Conservation (phyloP, 2,797 vertebrate species). For the Aldrovandia affinis region DNA sequence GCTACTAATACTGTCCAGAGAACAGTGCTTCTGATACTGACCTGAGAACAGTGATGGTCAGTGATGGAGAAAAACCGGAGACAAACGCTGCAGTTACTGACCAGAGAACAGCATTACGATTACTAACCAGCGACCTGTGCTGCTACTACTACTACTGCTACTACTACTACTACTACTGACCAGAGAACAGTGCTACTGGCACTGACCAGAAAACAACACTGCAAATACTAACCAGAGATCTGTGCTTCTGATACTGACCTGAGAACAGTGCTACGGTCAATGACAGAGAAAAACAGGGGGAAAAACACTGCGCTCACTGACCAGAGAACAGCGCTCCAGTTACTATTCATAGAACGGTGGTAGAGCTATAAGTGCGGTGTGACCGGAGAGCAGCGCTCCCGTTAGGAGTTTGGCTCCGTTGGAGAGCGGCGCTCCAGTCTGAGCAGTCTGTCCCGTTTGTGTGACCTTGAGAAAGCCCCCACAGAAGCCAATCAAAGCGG, state of each 20-base stretch:
- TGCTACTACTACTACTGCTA: no score
- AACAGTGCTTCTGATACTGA: no score
- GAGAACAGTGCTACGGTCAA: not conserved
- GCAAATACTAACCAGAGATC: not conserved
- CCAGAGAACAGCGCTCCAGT: not conserved
- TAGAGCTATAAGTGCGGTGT: not conserved
- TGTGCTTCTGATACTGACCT: not conserved
- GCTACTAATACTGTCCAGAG: not conserved
- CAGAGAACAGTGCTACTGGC: not conserved
- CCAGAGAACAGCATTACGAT: no score
- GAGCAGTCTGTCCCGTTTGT: not conserved
- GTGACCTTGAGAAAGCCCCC: constrained; percentile 13
- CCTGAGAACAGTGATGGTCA: no score
- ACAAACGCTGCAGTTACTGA: no score
- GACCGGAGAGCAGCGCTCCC: not conserved
- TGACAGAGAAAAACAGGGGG: no score
- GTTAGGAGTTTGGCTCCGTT: not conserved
- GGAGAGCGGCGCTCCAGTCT: not conserved
- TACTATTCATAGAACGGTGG: not conserved
- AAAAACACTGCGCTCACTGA: not conserved
- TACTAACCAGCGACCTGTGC: not conserved
- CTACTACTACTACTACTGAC: no score
- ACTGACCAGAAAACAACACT: not conserved
- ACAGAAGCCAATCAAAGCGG: constrained; percentile 10
- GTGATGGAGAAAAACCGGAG: no score